Evolutionary conservation across 2,888 invertebrate genomes (phyloP).

Genomic region (Branchipolynoe longqiensis): DNA sequence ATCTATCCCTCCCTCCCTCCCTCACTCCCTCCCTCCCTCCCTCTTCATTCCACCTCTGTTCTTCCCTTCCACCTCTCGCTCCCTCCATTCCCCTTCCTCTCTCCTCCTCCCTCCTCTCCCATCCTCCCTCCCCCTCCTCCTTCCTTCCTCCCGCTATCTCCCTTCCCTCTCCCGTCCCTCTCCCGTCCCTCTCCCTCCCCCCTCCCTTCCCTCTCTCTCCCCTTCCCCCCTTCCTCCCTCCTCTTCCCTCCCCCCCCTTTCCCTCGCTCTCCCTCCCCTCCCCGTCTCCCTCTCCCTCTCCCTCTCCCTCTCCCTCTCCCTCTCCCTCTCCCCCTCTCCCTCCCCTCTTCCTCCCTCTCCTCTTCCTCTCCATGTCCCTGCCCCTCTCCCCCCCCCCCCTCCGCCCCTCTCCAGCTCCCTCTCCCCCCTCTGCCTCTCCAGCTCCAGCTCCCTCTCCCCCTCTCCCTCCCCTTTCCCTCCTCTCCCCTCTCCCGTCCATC

Average conservation of each 20-base stretch:
- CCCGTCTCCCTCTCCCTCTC: not conserved
- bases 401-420: not conserved
- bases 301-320: not conserved
- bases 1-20: too few species aligned
- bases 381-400: not conserved
- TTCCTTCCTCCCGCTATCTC: not conserved
- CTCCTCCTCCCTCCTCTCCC: not conserved
- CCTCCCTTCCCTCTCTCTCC: not conserved
- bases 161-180: not conserved
- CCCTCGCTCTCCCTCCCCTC: not conserved
- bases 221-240: not conserved
- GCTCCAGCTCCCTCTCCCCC: not conserved
- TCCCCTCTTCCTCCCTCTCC: not conserved
- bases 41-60: not conserved
- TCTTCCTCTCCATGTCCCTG: not conserved
- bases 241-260: conserved; percentile 13
- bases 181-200: not conserved
- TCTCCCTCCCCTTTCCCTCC: not conserved
- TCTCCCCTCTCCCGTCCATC: not conserved
- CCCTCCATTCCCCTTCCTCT: not conserved
- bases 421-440: not conserved
- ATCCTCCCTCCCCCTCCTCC: not conserved
- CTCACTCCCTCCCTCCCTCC: not conserved
- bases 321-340: conserved; percentile 6
- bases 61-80: conserved; percentile 12